A percentile compares a stretch with the other conserved stretches of the same genome.
Conservation (phyloP, 2,113 vertebrate species). For the Gadus macrocephalus region DNA sequence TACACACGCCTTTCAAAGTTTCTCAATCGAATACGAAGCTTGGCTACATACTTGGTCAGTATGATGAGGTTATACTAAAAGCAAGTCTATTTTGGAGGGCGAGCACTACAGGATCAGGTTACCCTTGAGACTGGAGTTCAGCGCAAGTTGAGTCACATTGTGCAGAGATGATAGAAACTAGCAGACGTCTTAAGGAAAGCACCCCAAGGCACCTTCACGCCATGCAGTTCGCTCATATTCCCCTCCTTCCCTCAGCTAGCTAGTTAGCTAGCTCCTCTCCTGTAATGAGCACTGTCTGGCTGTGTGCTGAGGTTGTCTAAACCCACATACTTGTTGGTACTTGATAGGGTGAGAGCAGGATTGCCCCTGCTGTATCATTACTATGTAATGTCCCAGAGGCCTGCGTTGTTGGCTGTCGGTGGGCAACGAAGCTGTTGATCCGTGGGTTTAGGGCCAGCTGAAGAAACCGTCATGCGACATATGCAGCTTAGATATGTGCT, state of each 20-base stretch:
- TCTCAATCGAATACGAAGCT: conserved; percentile 18
- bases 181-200: too few species aligned
- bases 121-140: conserved; percentile 3
- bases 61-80: neutral
- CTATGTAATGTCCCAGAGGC: conserved; percentile 38
- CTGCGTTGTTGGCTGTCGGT: conserved; percentile 41
- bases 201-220: too few species aligned
- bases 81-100: neutral
- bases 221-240: too few species aligned
- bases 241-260: too few species aligned
- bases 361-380: conserved; percentile 5
- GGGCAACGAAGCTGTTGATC: conserved; percentile 45
- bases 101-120: neutral
- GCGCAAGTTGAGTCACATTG: conserved; percentile 13
- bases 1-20: conserved; percentile 10
- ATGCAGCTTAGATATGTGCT: conserved; percentile 9
- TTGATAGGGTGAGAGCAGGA: conserved; percentile 4
- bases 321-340: neutral
- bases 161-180: neutral
- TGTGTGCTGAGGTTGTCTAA: neutral
- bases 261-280: neutral
- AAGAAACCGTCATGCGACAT: conserved; percentile 40
- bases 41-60: neutral
- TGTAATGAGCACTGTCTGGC: neutral
- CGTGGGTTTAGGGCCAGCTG: conserved; percentile 16